Percentiles rank a stretch among this genome's conserved stretches.
These are phyloP conservation scores for Torymus aiolomorphi DNA, from an alignment of 2,888 invertebrate species.

Conservation along the genomic window DNA sequence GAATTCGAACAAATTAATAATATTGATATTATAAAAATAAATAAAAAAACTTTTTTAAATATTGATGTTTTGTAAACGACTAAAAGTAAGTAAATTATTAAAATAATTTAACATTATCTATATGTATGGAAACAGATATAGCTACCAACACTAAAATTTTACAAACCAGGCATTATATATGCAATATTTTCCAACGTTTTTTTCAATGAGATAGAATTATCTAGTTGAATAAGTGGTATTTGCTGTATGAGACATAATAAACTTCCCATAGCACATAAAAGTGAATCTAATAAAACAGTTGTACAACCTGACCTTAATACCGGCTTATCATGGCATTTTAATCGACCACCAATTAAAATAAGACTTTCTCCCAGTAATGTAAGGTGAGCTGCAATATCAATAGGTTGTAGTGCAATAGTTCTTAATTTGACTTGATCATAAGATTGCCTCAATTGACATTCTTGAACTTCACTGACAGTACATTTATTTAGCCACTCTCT, in stretches of 20 bases:
- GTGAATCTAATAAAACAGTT: conserved; percentile 93
- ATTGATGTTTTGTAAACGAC: no score
- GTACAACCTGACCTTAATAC: conserved; percentile 97
- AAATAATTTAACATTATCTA: no score
- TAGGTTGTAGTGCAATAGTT: conserved; percentile 79
- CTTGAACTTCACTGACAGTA: neutral
- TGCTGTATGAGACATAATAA: conserved; percentile 90
- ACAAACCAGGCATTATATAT: conserved; percentile 83
- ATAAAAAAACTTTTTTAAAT: no score
- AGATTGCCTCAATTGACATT: conserved; percentile 8
- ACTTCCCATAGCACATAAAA: conserved; percentile 93
- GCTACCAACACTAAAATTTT: conserved; percentile 50
- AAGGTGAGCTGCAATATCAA: conserved; percentile 94
- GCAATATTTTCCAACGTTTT: conserved; percentile 94
- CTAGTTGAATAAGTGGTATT: conserved; percentile 80
- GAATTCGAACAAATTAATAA: no score
- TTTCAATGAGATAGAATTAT: conserved; percentile 76
- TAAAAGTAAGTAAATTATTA: no score
- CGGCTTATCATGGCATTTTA: conserved; percentile 96
- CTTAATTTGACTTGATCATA: conserved; percentile 76
- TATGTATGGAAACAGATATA: neutral
- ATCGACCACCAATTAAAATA: conserved; percentile 93
- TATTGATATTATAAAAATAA: no score
- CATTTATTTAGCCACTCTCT: conserved; percentile 37
- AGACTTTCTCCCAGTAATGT: conserved; percentile 94